phyloP scores from a whole-genome alignment of 2,113 vertebrate genomes.

The Eira barbara region DNA sequence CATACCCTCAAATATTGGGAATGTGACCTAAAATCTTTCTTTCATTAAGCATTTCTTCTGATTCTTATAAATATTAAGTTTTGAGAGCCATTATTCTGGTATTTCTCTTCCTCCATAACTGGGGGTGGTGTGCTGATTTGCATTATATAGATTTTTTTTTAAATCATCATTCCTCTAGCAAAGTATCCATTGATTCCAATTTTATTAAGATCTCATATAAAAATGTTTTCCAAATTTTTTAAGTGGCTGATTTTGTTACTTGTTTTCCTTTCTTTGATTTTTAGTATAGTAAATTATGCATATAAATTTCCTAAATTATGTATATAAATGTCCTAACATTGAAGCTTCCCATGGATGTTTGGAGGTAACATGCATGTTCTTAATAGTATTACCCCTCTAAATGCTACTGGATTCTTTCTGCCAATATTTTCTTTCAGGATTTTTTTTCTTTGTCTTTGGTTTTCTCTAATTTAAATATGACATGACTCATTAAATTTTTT shows the following conservation, averaged over 20 bases:
- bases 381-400: background rate
- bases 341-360: background rate
- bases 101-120: background rate
- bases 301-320: background rate
- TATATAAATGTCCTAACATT: background rate
- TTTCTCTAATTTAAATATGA: background rate
- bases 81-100: background rate
- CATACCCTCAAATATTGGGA: background rate
- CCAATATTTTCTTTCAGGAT: background rate
- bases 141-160: background rate
- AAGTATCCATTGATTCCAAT: background rate
- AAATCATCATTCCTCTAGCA: background rate
- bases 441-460: background rate
- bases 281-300: background rate
- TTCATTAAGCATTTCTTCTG: background rate
- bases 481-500: background rate
- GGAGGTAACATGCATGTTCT: background rate
- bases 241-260: background rate
- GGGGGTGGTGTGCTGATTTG: background rate
- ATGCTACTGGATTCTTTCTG: background rate
- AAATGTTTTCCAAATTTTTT: background rate
- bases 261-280: background rate
- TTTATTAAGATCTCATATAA: background rate
- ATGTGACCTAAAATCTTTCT: background rate
- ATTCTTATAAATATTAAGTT: background rate